Conservation (phyloP, 1,140 invertebrate species). For the Prorops nasuta region DNA sequence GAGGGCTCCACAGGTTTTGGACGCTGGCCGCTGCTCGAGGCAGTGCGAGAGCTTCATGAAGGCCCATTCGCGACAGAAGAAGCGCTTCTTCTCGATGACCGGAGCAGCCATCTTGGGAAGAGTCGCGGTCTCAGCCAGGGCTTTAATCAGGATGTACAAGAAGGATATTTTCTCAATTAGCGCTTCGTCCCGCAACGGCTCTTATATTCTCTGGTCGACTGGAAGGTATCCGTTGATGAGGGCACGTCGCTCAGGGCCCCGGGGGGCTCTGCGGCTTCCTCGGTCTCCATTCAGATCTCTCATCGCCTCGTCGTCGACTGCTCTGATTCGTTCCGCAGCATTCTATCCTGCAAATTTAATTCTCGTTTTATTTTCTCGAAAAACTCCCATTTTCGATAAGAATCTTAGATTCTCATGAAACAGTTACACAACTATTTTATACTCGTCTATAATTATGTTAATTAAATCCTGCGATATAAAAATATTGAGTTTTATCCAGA, state of each 20-base stretch:
- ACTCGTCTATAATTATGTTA: no score
- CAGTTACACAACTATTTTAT: no score
- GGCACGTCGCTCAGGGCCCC: conserved; percentile 45
- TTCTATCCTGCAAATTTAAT: no score
- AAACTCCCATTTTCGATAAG: no score
- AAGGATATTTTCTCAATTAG: neutral
- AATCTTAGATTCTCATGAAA: no score
- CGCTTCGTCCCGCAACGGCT: neutral
- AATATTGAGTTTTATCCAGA: no score
- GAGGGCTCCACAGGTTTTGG: conserved; percentile 78
- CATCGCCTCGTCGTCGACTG: conserved; percentile 43
- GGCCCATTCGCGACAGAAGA: conserved; percentile 89
- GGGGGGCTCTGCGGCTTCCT: conserved; percentile 53
- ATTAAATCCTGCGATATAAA: no score
- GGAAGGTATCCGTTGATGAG: conserved; percentile 25
- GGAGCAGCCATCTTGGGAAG: conserved; percentile 52
- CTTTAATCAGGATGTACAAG: no score
- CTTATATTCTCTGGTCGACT: no score
- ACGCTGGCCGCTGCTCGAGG: conserved; percentile 76
- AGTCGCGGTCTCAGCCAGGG: no score
- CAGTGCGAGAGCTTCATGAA: conserved; percentile 92
- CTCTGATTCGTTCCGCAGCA: conserved; percentile 32
- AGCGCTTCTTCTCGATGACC: conserved; percentile 64
- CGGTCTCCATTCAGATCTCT: conserved; percentile 52
- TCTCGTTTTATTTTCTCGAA: no score